Evolutionary conservation across 2,888 invertebrate species (phyloP).

Genomic region (Melinaea marsaeus): DNA sequence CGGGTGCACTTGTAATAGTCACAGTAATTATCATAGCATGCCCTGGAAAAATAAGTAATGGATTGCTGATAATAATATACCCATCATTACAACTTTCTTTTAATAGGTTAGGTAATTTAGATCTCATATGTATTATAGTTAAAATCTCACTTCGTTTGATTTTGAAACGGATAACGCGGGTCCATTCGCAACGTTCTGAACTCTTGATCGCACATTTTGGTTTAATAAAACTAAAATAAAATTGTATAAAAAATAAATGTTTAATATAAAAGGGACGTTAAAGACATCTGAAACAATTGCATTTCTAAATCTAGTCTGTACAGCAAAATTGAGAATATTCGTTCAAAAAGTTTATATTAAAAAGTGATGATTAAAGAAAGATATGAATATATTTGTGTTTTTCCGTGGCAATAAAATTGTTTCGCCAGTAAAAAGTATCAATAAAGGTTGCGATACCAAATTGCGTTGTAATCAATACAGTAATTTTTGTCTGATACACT

Average conservation of each 20-base stretch:
- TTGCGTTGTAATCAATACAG: too few species aligned
- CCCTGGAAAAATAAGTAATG: conserved; percentile 41
- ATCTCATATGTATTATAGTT: neutral
- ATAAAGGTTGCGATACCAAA: too few species aligned
- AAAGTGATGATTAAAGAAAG: neutral
- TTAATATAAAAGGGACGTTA: too few species aligned
- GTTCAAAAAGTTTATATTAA: neutral
- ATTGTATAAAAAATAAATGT: too few species aligned
- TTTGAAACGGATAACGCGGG: conserved; percentile 64
- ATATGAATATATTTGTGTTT: neutral
- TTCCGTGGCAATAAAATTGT: too few species aligned
- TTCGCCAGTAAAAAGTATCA: too few species aligned
- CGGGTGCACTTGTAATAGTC: conserved; percentile 64
- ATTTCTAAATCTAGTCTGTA: neutral
- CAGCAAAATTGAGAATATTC: neutral
- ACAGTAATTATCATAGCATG: conserved; percentile 70
- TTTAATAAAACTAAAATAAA: neutral
- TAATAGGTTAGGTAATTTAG: neutral
- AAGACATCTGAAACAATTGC: neutral
- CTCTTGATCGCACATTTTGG: conserved; percentile 65
- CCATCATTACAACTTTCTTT: too few species aligned
- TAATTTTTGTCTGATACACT: too few species aligned
- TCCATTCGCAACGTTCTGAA: conserved; percentile 65
- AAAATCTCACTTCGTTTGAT: conserved; percentile 60
- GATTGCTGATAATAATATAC: neutral